Evolutionary conservation across 2,888 invertebrate species (phyloP).

Genomic region (Drosophila peninsularis): DNA sequence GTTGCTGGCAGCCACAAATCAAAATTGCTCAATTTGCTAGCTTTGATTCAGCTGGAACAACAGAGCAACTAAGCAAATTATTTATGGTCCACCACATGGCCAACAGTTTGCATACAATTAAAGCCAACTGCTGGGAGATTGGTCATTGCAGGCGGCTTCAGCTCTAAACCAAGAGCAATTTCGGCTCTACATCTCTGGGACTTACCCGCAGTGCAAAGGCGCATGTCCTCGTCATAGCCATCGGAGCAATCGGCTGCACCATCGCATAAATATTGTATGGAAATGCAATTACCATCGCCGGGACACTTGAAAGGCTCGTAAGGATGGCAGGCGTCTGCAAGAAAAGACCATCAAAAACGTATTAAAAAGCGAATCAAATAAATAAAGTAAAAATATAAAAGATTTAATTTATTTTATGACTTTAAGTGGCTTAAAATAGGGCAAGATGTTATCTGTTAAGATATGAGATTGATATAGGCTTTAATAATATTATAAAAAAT

Average conservation of each 20-base stretch:
- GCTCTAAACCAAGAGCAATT: constrained; percentile 12
- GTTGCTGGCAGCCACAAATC: constrained; percentile 32
- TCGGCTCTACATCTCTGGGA: constrained; percentile 1
- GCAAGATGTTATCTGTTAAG: too few relatives aligned
- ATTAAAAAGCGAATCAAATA: background rate
- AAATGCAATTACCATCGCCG: constrained; percentile 96
- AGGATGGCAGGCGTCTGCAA: constrained; percentile 92
- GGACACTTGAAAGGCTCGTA: constrained; percentile 99
- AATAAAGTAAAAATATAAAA: background rate
- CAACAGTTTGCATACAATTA: constrained; percentile 33
- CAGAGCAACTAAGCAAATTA: constrained; percentile 24
- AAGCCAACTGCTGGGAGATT: constrained; percentile 11
- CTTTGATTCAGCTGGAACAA: constrained; percentile 27
- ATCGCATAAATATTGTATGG: constrained; percentile 97
- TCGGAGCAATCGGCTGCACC: constrained; percentile 97
- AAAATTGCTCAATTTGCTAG: constrained; percentile 23
- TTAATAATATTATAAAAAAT: background rate
- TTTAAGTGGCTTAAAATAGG: too few relatives aligned
- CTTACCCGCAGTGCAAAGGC: constrained; percentile 96
- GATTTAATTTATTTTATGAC: background rate
- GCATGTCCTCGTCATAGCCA: constrained; percentile 97
- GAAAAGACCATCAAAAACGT: constrained; percentile 9
- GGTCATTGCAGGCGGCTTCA: too few relatives aligned
- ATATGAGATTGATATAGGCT: background rate
- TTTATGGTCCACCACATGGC: constrained; percentile 13